Evolutionary conservation across 2,113 vertebrate species (phyloP).

Genomic region (human (Homo sapiens)): DNA sequence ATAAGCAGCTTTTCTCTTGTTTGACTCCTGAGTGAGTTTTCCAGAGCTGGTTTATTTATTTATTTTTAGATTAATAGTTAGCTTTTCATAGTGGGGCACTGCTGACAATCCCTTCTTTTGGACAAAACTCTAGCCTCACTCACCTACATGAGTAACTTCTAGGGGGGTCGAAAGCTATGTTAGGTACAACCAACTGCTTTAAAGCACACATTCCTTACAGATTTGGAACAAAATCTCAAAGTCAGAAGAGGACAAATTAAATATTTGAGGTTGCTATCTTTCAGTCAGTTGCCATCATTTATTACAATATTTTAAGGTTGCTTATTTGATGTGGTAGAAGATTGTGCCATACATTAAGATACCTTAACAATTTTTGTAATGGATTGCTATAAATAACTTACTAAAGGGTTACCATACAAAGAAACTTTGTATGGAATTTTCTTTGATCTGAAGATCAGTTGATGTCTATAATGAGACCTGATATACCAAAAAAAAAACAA

Average conservation of each 20-base stretch:
- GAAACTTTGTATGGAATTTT: not conserved
- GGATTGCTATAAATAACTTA: constrained; percentile 37
- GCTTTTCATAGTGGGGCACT: not conserved
- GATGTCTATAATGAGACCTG: constrained; percentile 1
- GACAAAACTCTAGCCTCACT: not conserved
- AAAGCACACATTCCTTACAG: not conserved
- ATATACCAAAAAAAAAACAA: not conserved
- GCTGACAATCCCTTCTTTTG: not conserved
- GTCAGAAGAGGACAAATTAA: constrained; percentile 10
- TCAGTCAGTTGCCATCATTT: constrained; percentile 6
- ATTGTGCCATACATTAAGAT: not conserved
- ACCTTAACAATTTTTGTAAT: constrained; percentile 8
- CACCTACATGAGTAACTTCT: not conserved
- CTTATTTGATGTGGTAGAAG: not conserved
- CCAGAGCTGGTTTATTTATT: not conserved
- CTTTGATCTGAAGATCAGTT: not conserved
- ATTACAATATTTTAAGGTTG: not conserved
- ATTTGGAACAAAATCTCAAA: not conserved
- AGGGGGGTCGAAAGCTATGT: not conserved
- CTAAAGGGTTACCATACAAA: not conserved
- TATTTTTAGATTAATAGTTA: not conserved
- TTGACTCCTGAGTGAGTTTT: not conserved
- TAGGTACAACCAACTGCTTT: not conserved
- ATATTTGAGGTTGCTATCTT: not conserved
- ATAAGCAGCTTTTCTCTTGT: not conserved